Conservation (phyloP, 2,113 vertebrate species). For the Oplegnathus fasciatus region DNA sequence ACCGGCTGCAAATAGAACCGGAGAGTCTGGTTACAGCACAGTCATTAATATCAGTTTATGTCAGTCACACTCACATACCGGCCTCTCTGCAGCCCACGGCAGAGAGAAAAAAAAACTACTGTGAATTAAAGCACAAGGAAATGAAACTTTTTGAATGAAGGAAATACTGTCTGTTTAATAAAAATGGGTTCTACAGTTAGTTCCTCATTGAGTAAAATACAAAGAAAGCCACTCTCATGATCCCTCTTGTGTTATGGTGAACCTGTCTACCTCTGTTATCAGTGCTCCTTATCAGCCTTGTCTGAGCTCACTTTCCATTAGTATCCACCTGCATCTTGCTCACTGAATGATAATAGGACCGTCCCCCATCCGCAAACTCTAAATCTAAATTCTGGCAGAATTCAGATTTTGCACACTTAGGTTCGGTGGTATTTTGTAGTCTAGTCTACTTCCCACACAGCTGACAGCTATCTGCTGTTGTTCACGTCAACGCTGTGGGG, state of each 20-base stretch:
- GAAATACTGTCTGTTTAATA: neutral
- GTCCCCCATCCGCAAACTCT: neutral
- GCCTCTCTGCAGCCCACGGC: neutral
- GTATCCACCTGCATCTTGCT: neutral
- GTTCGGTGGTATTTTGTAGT: neutral
- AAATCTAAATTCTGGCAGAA: neutral
- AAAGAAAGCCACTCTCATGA: neutral
- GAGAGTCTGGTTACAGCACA: conserved; percentile 52
- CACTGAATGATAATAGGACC: neutral
- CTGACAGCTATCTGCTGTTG: conserved; percentile 15
- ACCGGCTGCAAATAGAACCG: conserved; percentile 64
- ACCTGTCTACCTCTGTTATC: conserved; percentile 1
- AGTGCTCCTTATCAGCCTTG: neutral
- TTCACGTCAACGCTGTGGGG: conserved; percentile 25
- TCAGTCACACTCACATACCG: conserved; percentile 6
- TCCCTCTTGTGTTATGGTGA: neutral
- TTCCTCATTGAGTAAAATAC: neutral
- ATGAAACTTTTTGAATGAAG: neutral
- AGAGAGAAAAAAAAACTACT: neutral
- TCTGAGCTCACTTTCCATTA: conserved; percentile 3
- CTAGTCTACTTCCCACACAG: conserved; percentile 24
- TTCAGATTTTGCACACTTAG: neutral
- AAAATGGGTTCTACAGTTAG: neutral
- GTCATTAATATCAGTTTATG: conserved; percentile 43
- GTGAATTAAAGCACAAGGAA: neutral